Conservation (phyloP, 2,888 invertebrate genomes). For the Drosophila pseudotakahashii region DNA sequence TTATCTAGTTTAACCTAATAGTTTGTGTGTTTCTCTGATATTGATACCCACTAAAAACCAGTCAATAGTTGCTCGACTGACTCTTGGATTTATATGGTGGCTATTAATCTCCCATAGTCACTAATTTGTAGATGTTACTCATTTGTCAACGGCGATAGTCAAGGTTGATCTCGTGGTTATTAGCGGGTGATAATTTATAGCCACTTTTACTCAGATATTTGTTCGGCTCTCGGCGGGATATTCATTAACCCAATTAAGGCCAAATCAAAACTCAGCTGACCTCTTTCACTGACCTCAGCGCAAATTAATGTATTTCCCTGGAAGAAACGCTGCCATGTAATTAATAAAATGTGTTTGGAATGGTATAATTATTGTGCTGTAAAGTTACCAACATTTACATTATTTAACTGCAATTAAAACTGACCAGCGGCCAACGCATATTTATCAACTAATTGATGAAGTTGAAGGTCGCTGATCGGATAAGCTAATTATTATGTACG, state of each 20-base stretch:
- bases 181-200: slow-evolving; percentile 25
- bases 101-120: slow-evolving; percentile 22
- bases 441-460: slow-evolving; percentile 46
- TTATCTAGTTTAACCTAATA: slow-evolving; percentile 5
- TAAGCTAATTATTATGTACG: slow-evolving; percentile 46
- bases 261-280: slow-evolving; percentile 29
- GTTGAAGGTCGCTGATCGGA: slow-evolving; percentile 56
- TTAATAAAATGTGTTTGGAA: slow-evolving; percentile 42
- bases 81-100: not conserved
- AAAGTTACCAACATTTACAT: slow-evolving; percentile 57
- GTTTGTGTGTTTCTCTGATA: not conserved
- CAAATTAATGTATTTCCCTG: slow-evolving; percentile 30
- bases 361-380: slow-evolving; percentile 26
- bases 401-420: slow-evolving; percentile 53
- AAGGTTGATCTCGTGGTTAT: slow-evolving; percentile 52
- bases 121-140: slow-evolving; percentile 16
- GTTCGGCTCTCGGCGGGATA: slow-evolving; percentile 23
- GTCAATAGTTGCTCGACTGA: not conserved
- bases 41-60: not conserved
- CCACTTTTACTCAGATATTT: slow-evolving; percentile 42
- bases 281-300: slow-evolving; percentile 30
- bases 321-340: slow-evolving; percentile 47
- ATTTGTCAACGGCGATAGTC: slow-evolving; percentile 35
- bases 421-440: slow-evolving; percentile 17
- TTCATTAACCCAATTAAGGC: slow-evolving; percentile 36